phyloP scores from a whole-genome alignment of 2,888 invertebrate genomes.

The Oithona nana region DNA sequence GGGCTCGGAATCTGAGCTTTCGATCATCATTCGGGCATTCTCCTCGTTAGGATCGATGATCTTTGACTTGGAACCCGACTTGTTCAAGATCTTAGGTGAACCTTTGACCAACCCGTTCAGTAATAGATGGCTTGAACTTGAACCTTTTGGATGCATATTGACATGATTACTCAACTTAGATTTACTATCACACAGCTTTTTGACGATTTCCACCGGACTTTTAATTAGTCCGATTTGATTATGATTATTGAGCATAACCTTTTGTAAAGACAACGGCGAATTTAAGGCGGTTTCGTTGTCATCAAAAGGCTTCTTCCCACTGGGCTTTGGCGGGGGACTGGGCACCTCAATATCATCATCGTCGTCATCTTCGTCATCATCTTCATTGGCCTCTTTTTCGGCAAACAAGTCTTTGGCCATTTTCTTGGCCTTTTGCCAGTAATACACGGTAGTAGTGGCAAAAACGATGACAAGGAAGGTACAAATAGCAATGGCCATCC shows the following conservation, averaged over 20 bases:
- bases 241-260: neutral
- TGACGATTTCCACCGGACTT: neutral
- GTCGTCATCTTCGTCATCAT: neutral
- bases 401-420: neutral
- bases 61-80: neutral
- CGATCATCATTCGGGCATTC: neutral
- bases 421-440: constrained; percentile 7
- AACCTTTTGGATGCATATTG: too few species aligned
- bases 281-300: too few species aligned
- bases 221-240: too few species aligned
- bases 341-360: neutral
- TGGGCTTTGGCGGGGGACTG: neutral
- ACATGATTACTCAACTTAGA: too few species aligned
- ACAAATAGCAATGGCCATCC: constrained; percentile 2
- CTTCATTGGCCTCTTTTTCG: neutral
- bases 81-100: neutral
- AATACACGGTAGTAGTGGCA: neutral
- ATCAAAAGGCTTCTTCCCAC: neutral
- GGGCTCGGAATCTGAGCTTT: neutral
- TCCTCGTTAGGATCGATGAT: neutral
- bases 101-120: neutral
- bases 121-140: neutral
- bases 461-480: neutral
- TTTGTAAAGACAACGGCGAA: neutral
- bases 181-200: too few species aligned